A percentile compares a stretch with the other conserved stretches of the same genome.
Conservation (phyloP, 2,113 vertebrate genomes). For the Myiozetetes cayanensis region DNA sequence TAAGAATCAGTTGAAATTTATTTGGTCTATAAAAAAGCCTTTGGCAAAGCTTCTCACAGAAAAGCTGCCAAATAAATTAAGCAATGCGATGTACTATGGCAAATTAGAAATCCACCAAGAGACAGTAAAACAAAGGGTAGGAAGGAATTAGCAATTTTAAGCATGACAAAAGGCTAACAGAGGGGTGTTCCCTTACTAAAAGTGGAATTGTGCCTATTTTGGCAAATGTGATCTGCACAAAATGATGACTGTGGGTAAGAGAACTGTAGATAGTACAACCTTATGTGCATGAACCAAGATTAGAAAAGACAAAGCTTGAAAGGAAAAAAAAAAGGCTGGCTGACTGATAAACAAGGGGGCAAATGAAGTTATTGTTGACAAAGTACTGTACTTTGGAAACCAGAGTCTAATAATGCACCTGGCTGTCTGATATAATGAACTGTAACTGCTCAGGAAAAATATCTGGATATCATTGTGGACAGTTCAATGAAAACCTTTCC, state of each 20-base stretch:
- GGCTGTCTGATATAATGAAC: neutral
- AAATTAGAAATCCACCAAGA: slow-evolving; percentile 52
- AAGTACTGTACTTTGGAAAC: slow-evolving; percentile 8
- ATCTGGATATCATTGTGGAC: neutral
- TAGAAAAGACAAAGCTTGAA: neutral
- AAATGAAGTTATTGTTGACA: slow-evolving; percentile 43
- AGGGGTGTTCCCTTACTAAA: neutral
- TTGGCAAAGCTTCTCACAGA: slow-evolving; percentile 51
- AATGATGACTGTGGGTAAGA: neutral
- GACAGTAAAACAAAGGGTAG: slow-evolving; percentile 48
- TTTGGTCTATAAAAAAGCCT: slow-evolving; percentile 52
- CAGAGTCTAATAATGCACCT: slow-evolving; percentile 1
- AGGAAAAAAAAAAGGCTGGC: neutral
- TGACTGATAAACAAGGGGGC: neutral
- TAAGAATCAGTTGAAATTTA: slow-evolving; percentile 30
- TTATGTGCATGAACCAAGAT: neutral
- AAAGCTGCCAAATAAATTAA: slow-evolving; percentile 62
- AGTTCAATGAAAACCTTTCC: neutral
- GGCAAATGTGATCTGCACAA: neutral
- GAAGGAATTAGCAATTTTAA: slow-evolving; percentile 49
- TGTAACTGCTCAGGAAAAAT: neutral
- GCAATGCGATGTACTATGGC: neutral
- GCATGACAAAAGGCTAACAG: slow-evolving; percentile 16
- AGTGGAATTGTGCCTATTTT: neutral
- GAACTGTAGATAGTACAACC: neutral